Evolutionary conservation across 2,888 invertebrate genomes (phyloP).

Genomic region (Clivina fossor): DNA sequence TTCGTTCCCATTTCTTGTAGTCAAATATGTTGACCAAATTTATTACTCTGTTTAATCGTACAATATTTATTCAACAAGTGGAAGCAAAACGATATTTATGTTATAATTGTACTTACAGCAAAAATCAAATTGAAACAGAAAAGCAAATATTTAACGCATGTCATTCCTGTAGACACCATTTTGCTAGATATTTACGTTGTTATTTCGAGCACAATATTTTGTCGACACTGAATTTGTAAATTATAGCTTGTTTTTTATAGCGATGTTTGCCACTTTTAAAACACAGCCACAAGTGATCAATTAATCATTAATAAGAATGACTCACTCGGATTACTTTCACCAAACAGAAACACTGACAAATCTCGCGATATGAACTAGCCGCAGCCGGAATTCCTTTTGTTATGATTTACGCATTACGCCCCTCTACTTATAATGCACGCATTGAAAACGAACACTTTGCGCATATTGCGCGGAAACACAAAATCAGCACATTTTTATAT

Average conservation of each 20-base stretch:
- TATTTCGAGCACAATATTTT: conserved; percentile 35
- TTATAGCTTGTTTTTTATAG: background rate
- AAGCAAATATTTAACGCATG: conserved; percentile 85
- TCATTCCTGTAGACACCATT: conserved; percentile 81
- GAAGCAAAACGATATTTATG: conserved; percentile 4
- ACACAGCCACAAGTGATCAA: conserved; percentile 9
- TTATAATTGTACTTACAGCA: conserved; percentile 67
- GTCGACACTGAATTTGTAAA: background rate
- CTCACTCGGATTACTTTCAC: conserved; percentile 8
- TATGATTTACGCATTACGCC: conserved; percentile 12
- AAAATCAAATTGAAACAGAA: conserved; percentile 86
- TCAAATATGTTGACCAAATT: conserved; percentile 18
- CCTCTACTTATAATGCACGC: background rate
- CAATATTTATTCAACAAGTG: conserved; percentile 4
- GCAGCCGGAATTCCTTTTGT: conserved; percentile 23
- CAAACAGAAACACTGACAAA: too few species aligned
- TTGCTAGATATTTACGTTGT: conserved; percentile 46
- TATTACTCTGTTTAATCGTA: background rate
- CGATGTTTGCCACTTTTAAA: background rate
- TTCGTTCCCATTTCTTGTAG: conserved; percentile 2
- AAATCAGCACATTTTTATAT: background rate
- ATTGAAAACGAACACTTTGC: background rate
- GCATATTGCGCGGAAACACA: background rate
- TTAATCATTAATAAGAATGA: conserved; percentile 9
- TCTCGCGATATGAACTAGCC: too few species aligned